Percentiles rank a stretch among this genome's conserved stretches.
Conservation (phyloP, 2,797 vertebrate genomes). For the Basileuterus tristriatus region DNA sequence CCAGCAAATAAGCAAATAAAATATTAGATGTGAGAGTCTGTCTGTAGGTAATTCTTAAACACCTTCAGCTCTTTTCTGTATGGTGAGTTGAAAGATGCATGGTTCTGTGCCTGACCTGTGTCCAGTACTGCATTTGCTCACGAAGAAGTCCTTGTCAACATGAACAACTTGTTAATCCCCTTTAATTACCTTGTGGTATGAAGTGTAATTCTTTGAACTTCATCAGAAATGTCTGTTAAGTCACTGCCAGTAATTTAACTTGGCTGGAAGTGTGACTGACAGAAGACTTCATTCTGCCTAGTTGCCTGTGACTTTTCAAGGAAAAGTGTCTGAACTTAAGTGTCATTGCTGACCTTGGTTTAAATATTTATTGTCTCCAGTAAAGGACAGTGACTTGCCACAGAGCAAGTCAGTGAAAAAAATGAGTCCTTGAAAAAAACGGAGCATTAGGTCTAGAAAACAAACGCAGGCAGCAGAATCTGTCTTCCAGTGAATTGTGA, state of each 20-base stretch:
- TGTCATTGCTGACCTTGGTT: background rate
- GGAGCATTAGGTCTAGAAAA: background rate
- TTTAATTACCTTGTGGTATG: background rate
- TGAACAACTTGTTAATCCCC: background rate
- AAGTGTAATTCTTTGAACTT: background rate
- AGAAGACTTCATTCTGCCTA: background rate
- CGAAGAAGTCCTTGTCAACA: background rate
- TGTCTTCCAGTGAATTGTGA: background rate
- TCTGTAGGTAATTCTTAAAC: background rate
- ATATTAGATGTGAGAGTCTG: background rate
- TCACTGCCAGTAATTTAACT: background rate
- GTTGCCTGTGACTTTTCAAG: background rate
- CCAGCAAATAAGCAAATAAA: background rate
- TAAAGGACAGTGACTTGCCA: background rate
- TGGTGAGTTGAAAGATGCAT: background rate
- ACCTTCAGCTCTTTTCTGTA: background rate
- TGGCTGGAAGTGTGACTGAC: background rate
- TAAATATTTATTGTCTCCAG: background rate
- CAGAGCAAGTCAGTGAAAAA: background rate
- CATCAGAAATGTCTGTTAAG: background rate
- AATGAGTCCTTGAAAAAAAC: background rate
- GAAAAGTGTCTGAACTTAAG: background rate
- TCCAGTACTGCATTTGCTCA: background rate
- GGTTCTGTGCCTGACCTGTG: background rate
- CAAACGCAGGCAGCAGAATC: background rate